A percentile compares a stretch with the other conserved stretches of the same genome.
phyloP scores from a whole-genome alignment of 2,113 vertebrate species.

The Syrrhaptes paradoxus region DNA sequence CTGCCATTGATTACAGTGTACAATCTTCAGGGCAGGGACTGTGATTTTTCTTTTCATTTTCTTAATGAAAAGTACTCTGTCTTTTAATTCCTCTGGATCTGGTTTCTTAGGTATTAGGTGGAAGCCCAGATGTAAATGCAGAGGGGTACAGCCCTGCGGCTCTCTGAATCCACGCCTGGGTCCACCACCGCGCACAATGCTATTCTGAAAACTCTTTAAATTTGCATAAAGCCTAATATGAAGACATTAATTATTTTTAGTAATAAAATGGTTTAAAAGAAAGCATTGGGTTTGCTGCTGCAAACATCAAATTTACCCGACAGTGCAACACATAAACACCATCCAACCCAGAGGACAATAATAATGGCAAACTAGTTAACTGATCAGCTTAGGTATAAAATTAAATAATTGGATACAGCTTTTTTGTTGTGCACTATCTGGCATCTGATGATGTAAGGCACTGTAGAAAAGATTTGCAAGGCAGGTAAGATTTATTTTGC shows the following conservation, averaged over 20 bases:
- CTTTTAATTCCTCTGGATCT: conserved; percentile 17
- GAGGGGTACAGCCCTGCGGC: not conserved
- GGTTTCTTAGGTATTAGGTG: not conserved
- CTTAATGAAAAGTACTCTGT: conserved; percentile 27
- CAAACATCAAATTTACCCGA: not conserved
- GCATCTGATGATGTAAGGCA: not conserved
- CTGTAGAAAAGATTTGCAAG: not conserved
- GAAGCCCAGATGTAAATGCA: accelerated
- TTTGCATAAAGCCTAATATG: not conserved
- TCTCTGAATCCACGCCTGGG: not conserved
- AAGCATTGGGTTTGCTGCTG: not conserved
- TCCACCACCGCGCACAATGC: not conserved
- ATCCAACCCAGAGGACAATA: not conserved
- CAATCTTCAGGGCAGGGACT: conserved; percentile 42
- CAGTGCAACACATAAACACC: not conserved
- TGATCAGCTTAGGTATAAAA: not conserved
- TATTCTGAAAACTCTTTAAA: not conserved
- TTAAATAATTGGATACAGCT: not conserved
- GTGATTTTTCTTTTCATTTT: conserved; percentile 54
- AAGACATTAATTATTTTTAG: not conserved
- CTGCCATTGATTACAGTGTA: conserved; percentile 38
- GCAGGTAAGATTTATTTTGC: not conserved
- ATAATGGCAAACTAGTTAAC: not conserved
- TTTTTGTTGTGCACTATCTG: not conserved
- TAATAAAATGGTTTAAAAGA: not conserved